Evolutionary conservation across 2,888 invertebrate genomes (phyloP), one percentile per base, ranked within the genome.

Genomic region (Cancer borealis): DNA sequence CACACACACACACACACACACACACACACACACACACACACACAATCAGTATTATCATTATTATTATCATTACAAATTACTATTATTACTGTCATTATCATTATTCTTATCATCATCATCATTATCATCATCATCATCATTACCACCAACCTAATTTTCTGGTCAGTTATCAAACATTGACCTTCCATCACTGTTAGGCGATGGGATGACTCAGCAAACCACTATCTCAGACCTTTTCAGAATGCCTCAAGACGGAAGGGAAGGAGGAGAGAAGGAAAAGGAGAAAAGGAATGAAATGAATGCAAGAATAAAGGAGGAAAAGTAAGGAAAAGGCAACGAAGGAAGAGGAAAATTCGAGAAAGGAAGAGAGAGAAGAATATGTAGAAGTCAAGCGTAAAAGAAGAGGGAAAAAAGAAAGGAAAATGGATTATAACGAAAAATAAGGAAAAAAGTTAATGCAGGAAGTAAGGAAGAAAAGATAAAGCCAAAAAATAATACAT

Each of bases 1-100:
- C 46, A 88, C 46, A 88, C 30, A 88, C 46, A 88, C 30, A 88
- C 46, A 87, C 45, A 87, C 45, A 87, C 45, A 87, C 45, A 87
- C 45, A 30, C 54, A 54, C 54, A 54, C 54, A 54, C 54, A 54
- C 54, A 54, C 54, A 54, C 54, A 54, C 54, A 54, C 54, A 17
- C 12, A 54, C 12, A 39, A 39, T 2, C 39, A 39, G 8, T 66
- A 4, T 12, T 66, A 66, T 66, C 17, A 66, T 66, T 66, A 17
- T n/a, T 66, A 4, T 66, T 60, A 60, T 17, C 17, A 49, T 49
- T 8, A 49, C n/a, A n/a, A 49, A 5, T 49, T 54, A 54, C 54
- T 54, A 54, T 54, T 54, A 54, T 54, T 54, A 54, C 3, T 54
- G 3, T 54, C 54, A 54, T 54, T 3, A 54, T 54, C 8, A 54